A percentile compares a stretch with the other conserved stretches of the same genome.
These are phyloP conservation scores for Cryptops parisi DNA, from an alignment of 2,888 invertebrate species.

Conservation along the genomic window DNA sequence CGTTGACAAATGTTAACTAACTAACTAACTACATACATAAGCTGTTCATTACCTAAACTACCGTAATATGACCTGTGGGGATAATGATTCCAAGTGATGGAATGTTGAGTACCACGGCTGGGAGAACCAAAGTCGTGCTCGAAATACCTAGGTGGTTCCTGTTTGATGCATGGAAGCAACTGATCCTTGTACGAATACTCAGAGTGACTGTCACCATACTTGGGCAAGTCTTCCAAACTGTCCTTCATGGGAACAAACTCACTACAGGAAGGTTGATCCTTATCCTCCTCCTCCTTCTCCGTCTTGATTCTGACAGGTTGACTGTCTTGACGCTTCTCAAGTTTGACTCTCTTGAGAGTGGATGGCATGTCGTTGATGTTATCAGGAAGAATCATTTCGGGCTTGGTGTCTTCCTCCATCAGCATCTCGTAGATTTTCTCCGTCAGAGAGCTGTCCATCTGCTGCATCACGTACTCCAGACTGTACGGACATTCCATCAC, in stretches of 20 bases:
- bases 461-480: constrained; percentile 13
- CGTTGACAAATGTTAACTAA: no score
- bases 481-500: constrained; percentile 6
- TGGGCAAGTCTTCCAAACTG: neutral
- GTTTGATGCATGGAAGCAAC: constrained; percentile 9
- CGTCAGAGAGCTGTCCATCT: constrained; percentile 10
- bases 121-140: neutral
- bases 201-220: neutral
- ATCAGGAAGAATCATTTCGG: constrained; percentile 11
- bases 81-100: constrained; percentile 5
- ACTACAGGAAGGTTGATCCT: constrained; percentile 3
- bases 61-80: neutral
- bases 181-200: constrained; percentile 10
- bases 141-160: constrained; percentile 4
- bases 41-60: neutral
- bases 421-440: constrained; percentile 13
- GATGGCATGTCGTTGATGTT: neutral
- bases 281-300: neutral
- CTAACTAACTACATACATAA: no score
- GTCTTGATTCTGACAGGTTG: neutral
- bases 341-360: neutral
- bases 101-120: neutral
- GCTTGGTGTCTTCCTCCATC: constrained; percentile 8
- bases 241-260: neutral
- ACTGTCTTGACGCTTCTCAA: neutral